Percentiles rank a stretch among this genome's conserved stretches.
These are phyloP conservation scores for Perccottus glenii DNA, from an alignment of 2,113 vertebrate species.

Conservation along the genomic window DNA sequence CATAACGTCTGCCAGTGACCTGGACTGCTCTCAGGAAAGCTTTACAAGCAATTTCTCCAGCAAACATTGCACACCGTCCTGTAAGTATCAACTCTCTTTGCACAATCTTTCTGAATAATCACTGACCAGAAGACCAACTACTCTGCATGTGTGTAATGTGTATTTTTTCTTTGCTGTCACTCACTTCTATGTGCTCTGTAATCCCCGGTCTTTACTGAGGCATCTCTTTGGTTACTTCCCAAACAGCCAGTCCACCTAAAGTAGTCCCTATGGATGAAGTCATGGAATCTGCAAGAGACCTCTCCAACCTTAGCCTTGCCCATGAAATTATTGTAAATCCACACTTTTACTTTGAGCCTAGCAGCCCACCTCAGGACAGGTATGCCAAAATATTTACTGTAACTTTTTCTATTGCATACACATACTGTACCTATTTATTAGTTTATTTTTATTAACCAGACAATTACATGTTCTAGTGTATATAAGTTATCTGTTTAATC, in stretches of 20 bases:
- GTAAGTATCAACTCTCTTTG: slow-evolving; percentile 74
- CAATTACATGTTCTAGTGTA: no score
- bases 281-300: slow-evolving; percentile 85
- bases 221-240: neutral
- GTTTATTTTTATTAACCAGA: no score
- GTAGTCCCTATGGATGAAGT: slow-evolving; percentile 86
- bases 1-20: slow-evolving; percentile 84
- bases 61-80: slow-evolving; percentile 89
- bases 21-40: slow-evolving; percentile 86
- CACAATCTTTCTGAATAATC: slow-evolving; percentile 1
- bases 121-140: neutral
- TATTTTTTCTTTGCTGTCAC: no score
- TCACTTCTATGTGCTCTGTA: no score
- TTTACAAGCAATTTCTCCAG: slow-evolving; percentile 90
- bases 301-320: slow-evolving; percentile 86
- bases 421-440: no score
- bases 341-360: slow-evolving; percentile 82
- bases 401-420: no score
- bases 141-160: neutral
- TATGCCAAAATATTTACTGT: slow-evolving; percentile 54
- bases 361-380: slow-evolving; percentile 84
- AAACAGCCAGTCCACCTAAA: slow-evolving; percentile 88
- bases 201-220: neutral
- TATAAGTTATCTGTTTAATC: no score
- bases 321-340: slow-evolving; percentile 91